phyloP scores from a whole-genome alignment of 2,888 invertebrate genomes.

The Andrena trimmerana region DNA sequence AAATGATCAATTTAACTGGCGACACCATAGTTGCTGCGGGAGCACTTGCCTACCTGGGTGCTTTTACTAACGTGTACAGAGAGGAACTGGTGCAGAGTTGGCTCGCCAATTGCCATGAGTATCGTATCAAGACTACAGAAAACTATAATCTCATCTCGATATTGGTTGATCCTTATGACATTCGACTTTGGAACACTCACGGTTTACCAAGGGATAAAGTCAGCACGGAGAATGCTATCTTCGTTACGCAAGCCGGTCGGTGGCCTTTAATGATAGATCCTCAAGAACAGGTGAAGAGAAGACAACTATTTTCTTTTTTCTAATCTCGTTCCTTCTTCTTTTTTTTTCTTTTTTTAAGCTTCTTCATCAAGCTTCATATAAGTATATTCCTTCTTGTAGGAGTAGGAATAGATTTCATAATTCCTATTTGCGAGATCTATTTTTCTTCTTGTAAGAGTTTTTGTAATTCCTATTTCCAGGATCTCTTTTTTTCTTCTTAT shows the following conservation, averaged over 20 bases:
- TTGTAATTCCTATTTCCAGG: no score
- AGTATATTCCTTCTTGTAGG: no score
- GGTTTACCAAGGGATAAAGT: slow-evolving; percentile 95
- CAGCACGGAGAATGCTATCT: slow-evolving; percentile 96
- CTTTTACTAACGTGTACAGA: slow-evolving; percentile 92
- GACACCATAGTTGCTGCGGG: slow-evolving; percentile 95
- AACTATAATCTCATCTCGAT: slow-evolving; percentile 89
- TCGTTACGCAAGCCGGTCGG: slow-evolving; percentile 92
- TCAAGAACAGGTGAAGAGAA: slow-evolving; percentile 92
- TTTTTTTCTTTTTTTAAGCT: no score
- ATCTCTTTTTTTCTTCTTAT: no score
- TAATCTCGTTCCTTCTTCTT: no score
- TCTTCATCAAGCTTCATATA: no score
- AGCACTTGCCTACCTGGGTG: slow-evolving; percentile 96
- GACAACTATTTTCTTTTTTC: background rate
- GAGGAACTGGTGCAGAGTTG: slow-evolving; percentile 89
- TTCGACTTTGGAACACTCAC: slow-evolving; percentile 95
- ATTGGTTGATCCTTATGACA: slow-evolving; percentile 94
- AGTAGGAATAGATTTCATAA: no score
- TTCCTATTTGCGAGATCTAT: no score
- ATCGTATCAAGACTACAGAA: slow-evolving; percentile 90
- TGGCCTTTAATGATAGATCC: slow-evolving; percentile 98
- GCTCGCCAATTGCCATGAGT: slow-evolving; percentile 88
- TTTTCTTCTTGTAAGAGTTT: no score
- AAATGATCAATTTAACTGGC: slow-evolving; percentile 91